Evolutionary conservation across 2,797 vertebrate genomes (phyloP).

Genomic region (Rhinophrynus dorsalis): DNA sequence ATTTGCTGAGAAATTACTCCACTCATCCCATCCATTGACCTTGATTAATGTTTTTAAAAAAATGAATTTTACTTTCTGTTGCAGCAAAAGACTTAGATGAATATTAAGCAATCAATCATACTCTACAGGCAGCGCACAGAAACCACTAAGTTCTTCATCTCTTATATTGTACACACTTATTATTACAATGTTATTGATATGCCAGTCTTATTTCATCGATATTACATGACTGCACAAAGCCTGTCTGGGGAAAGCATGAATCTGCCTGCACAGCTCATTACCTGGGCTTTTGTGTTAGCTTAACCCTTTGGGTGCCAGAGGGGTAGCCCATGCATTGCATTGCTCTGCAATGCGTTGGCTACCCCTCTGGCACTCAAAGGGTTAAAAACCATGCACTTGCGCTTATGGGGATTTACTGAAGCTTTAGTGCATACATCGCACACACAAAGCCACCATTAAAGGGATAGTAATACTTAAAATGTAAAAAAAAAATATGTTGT

Average conservation of each 20-base stretch:
- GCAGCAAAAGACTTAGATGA: not conserved
- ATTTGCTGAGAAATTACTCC: constrained; percentile 1
- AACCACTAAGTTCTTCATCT: not conserved
- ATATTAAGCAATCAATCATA: constrained; percentile 43
- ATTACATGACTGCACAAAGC: not conserved
- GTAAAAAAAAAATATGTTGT: no score
- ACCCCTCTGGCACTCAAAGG: no score
- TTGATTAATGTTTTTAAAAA: constrained; percentile 23
- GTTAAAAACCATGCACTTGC: no score
- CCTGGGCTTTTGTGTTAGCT: no score
- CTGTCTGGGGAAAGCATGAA: not conserved
- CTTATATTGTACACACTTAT: constrained; percentile 20
- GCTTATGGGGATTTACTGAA: no score
- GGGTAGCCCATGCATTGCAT: no score
- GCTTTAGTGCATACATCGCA: no score
- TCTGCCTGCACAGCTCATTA: no score
- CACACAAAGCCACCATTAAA: no score
- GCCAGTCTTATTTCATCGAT: constrained; percentile 15
- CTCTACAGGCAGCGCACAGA: constrained; percentile 11
- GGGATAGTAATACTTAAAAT: no score
- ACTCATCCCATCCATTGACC: constrained; percentile 1
- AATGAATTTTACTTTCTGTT: not conserved
- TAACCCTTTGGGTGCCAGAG: no score
- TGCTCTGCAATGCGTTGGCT: no score
- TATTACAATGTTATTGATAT: constrained; percentile 25